phyloP scores from a whole-genome alignment of 2,797 vertebrate genomes.

The Platalea minor region DNA sequence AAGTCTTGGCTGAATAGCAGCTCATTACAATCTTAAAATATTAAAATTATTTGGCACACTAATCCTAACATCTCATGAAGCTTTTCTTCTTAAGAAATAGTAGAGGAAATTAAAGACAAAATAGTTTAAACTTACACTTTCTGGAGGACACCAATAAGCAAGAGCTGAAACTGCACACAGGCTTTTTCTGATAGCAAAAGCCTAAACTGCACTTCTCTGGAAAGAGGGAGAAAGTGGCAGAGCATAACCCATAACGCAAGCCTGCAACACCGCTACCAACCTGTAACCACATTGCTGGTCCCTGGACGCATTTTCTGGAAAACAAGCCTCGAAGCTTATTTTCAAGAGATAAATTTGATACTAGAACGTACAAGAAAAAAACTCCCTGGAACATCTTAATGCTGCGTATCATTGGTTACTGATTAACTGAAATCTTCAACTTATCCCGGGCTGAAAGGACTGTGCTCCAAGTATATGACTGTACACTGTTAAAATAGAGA shows the following conservation, averaged over 20 bases:
- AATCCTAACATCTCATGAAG: not conserved
- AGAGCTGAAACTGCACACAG: not conserved
- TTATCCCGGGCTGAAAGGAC: not conserved
- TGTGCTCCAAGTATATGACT: not conserved
- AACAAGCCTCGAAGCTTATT: not conserved
- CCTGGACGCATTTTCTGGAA: fast-evolving
- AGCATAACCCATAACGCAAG: not conserved
- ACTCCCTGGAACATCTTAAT: not conserved
- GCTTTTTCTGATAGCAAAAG: not conserved
- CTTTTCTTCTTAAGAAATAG: not conserved
- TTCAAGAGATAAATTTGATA: too few species aligned
- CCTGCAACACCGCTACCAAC: not conserved
- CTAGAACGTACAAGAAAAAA: fast-evolving
- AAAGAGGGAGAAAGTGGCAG: not conserved
- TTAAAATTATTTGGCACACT: not conserved
- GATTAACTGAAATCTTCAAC: not conserved
- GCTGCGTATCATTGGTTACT: not conserved
- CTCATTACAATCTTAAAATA: not conserved
- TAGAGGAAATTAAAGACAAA: not conserved
- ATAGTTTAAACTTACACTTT: not conserved
- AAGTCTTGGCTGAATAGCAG: not conserved
- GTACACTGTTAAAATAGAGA: not conserved
- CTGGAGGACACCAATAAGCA: not conserved
- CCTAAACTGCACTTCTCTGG: not conserved
- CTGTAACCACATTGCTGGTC: fast-evolving